Conservation (phyloP, 2,797 vertebrate genomes). For the Clarias laeviceps region DNA sequence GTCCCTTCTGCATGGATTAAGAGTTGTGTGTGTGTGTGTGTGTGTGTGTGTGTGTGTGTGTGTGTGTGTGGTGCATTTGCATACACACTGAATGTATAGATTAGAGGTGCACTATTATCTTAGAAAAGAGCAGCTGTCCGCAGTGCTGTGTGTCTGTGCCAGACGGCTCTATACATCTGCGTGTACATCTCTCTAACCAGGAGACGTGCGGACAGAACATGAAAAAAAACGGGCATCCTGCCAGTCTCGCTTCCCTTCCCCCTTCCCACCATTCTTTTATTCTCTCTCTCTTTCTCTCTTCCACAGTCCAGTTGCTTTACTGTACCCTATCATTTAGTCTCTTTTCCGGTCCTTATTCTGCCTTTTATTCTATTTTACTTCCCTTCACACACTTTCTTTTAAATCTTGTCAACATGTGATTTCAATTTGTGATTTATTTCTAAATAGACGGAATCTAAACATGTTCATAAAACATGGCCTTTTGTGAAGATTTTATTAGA, state of each 20-base stretch:
- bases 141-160: constrained; percentile 41
- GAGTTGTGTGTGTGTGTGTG: constrained; percentile 29
- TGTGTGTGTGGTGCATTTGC: constrained; percentile 34
- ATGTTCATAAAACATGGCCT: not conserved
- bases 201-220: constrained; percentile 72
- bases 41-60: constrained; percentile 36
- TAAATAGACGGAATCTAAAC: not conserved
- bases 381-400: not conserved
- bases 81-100: constrained; percentile 56
- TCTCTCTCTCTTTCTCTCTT: constrained; percentile 63
- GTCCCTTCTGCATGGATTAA: constrained; percentile 45
- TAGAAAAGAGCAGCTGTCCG: constrained; percentile 46
- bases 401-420: too few species aligned
- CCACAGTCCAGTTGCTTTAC: constrained; percentile 23
- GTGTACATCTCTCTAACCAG: constrained; percentile 73
- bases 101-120: constrained; percentile 53
- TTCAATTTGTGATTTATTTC: not conserved
- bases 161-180: constrained; percentile 52
- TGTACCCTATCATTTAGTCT: not conserved
- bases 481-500: not conserved
- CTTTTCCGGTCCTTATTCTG: constrained; percentile 54
- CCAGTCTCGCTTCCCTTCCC: constrained; percentile 64
- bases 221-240: constrained; percentile 73
- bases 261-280: constrained; percentile 64
- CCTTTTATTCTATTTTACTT: constrained; percentile 36